A percentile compares a stretch with the other conserved stretches of the same genome.
Evolutionary conservation across 2,113 vertebrate genomes (phyloP).

Genomic region (Epinephelus moara): DNA sequence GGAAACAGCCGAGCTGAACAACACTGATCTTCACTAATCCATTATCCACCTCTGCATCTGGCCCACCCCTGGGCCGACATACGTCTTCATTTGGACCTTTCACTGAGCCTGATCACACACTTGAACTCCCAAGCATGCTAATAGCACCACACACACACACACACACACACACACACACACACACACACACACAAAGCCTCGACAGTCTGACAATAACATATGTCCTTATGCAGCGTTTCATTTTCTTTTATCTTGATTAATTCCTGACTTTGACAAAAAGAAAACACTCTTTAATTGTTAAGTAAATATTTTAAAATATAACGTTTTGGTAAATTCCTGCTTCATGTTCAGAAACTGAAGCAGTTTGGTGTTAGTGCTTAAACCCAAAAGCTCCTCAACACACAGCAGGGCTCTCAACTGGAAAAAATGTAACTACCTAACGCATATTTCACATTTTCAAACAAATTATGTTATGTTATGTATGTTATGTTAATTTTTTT

Average conservation of each 20-base stretch:
- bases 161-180: neutral
- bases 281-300: neutral
- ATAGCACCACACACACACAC: neutral
- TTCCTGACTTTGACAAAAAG: neutral
- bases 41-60: conserved; percentile 55
- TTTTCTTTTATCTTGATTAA: conserved; percentile 6
- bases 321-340: neutral
- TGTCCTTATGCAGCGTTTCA: neutral
- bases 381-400: neutral
- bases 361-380: neutral
- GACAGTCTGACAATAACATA: conserved; percentile 18
- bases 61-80: conserved; percentile 42
- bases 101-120: conserved; percentile 32
- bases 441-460: neutral
- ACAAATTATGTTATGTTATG: no score
- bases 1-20: conserved; percentile 43
- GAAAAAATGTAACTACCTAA: neutral
- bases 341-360: neutral
- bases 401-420: neutral
- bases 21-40: conserved; percentile 44
- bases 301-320: neutral
- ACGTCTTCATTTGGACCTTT: conserved; percentile 65
- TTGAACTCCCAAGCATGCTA: neutral
- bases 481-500: no score
- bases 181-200: neutral